Evolutionary conservation across 2,113 vertebrate species (phyloP), one percentile per base, ranked within the genome.

Genomic region (Malurus cyaneus): DNA sequence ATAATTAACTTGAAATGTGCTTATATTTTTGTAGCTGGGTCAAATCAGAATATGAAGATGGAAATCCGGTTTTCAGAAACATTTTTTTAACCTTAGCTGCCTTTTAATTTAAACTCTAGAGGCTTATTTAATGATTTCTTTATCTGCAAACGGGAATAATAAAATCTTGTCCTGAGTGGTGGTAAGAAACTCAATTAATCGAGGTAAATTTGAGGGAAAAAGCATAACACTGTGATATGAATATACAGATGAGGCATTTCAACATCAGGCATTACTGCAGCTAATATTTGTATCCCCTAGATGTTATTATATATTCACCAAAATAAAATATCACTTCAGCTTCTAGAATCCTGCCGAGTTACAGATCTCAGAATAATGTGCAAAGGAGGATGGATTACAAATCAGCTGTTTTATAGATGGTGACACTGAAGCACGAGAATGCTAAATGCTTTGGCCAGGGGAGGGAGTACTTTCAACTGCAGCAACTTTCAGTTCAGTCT

Each of bases 381-480:
- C 79, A 54, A 78, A 78, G 39, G 24, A 52, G 29, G 25, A 29
- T 80, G 81, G 41, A 42, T 69, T 42, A 53, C 62, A 62, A 46
- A 39, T 25, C 56, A 76, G 21, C 29, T 17, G 47, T 64, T 71
- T 28, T 47, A 11, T 21, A 83, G 71, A 11, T 25, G 52, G 18
- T 82, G 54, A 69, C 36, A 4, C 54, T 53, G 76, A 73, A 86
- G 50, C 67, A 39, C 2, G 2, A 32, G 72, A 36, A 56, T 89
- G 54, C 28, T 16, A 20, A 92, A 64, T 67, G 70, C 59, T 90
- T 93, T 90, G 90, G 47, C 96, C 96, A 92, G 94, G 76, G 79
- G 94, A 92, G 90, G 92, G 95, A 96, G 94, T 93, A 66, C 90
- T 92, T 88, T 24, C 46, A 80, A 57, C 59, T 61, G 5, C 57